Evolutionary conservation across 2,113 vertebrate genomes (phyloP).

Genomic region (Alosa alosa): DNA sequence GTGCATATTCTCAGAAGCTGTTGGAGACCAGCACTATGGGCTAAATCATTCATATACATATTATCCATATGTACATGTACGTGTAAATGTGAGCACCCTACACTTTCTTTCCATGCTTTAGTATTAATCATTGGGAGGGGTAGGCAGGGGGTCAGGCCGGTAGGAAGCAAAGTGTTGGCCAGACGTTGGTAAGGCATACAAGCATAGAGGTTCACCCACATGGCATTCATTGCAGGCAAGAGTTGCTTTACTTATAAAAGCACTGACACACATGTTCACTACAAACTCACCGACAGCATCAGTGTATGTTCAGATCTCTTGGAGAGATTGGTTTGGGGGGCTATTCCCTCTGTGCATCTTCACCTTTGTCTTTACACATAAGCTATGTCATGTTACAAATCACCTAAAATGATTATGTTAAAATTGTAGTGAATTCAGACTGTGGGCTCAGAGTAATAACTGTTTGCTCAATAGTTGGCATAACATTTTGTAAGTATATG

Average conservation of each 20-base stretch:
- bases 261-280: no score
- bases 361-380: no score
- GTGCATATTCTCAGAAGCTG: no score
- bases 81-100: background rate
- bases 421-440: background rate
- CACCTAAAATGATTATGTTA: background rate
- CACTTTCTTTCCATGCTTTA: background rate
- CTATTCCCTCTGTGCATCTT: no score
- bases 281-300: no score
- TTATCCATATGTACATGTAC: no score
- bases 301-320: no score
- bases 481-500: no score
- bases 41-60: no score
- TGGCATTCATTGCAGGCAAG: background rate
- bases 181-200: no score
- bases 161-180: background rate
- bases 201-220: background rate
- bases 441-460: background rate
- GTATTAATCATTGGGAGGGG: background rate
- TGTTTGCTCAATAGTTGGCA: background rate
- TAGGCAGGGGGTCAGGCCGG: background rate
- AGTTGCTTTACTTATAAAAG: background rate
- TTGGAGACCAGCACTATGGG: no score
- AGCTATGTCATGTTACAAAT: background rate
- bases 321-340: no score